Conservation (phyloP, 2,888 invertebrate species). For the Polymixis flavicincta region DNA sequence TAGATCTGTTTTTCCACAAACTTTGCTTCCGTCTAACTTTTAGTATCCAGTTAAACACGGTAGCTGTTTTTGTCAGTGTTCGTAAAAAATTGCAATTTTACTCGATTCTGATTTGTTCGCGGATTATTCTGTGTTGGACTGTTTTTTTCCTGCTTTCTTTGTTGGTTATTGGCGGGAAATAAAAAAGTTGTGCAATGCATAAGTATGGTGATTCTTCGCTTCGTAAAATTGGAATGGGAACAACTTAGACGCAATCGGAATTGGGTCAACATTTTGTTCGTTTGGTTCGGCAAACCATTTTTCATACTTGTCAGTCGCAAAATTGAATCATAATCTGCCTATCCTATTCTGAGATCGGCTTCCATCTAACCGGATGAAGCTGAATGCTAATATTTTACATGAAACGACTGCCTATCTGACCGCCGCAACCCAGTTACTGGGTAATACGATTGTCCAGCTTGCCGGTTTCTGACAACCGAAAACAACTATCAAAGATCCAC, state of each 20-base stretch:
- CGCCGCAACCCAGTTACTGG: too few relatives aligned
- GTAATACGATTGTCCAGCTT: too few relatives aligned
- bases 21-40: slow-evolving; percentile 29
- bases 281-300: background rate
- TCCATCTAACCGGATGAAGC: too few relatives aligned
- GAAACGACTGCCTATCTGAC: too few relatives aligned
- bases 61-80: slow-evolving; percentile 21
- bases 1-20: slow-evolving; percentile 51
- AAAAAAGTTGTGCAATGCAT: slow-evolving; percentile 21
- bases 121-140: background rate
- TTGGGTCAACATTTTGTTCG: background rate
- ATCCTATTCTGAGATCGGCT: too few relatives aligned
- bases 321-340: background rate
- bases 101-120: background rate
- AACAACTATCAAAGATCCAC: too few relatives aligned
- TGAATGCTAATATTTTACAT: too few relatives aligned
- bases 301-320: background rate
- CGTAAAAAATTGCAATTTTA: slow-evolving; percentile 9
- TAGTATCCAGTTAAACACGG: slow-evolving; percentile 28
- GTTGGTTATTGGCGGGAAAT: background rate
- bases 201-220: background rate
- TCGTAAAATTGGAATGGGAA: background rate
- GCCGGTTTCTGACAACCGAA: too few relatives aligned
- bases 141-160: slow-evolving; percentile 38
- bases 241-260: background rate